These are phyloP conservation scores for Rhinoderma darwinii DNA, from an alignment of 2,113 vertebrate genomes.

Conservation along the genomic window DNA sequence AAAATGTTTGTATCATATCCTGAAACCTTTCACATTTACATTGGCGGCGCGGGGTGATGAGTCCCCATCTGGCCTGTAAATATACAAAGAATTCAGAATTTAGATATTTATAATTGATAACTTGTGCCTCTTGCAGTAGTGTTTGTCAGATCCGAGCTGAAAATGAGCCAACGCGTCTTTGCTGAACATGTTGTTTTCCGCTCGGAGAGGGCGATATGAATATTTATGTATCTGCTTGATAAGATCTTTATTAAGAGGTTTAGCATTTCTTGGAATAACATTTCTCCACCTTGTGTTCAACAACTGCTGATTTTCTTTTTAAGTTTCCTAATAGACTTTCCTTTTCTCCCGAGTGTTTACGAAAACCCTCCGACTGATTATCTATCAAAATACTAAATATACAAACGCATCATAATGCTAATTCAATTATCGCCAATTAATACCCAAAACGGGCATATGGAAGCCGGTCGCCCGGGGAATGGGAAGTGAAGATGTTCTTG, in stretches of 20 bases:
- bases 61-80: conserved; percentile 8
- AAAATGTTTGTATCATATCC: neutral
- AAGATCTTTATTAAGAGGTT: conserved; percentile 49
- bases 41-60: neutral
- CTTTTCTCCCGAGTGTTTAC: conserved; percentile 32
- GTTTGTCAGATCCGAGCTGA: conserved; percentile 28
- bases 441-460: conserved; percentile 33
- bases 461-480: neutral
- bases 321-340: conserved; percentile 39
- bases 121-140: neutral
- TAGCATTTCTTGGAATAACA: conserved; percentile 49
- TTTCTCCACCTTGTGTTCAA: neutral
- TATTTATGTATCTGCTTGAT: conserved; percentile 57
- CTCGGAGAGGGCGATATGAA: conserved; percentile 49
- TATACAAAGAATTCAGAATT: conserved; percentile 1
- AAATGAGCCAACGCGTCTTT: conserved; percentile 26
- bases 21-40: neutral
- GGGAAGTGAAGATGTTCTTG: conserved; percentile 40
- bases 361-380: conserved; percentile 44
- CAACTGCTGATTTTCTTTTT: conserved; percentile 53
- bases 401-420: conserved; percentile 29
- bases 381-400: conserved; percentile 53
- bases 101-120: conserved; percentile 19
- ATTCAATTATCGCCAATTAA: conserved; percentile 54
- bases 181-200: conserved; percentile 59